Percentiles rank a stretch among this genome's conserved stretches.
phyloP scores from a whole-genome alignment of 2,888 invertebrate species.

The Osmoderma eremita region DNA sequence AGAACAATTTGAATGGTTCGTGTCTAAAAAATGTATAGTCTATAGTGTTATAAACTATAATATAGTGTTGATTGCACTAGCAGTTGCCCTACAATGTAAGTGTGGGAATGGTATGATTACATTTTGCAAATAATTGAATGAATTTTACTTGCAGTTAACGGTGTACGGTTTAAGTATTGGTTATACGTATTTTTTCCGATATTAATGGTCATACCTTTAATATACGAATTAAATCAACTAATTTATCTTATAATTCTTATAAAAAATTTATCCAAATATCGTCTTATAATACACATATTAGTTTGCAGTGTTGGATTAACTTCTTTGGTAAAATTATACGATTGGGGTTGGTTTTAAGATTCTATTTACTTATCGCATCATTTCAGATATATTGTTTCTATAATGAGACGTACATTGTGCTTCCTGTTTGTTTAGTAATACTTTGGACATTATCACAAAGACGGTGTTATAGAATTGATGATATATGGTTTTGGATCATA shows the following conservation, averaged over 20 bases:
- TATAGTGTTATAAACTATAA: not conserved
- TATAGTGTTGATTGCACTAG: not conserved
- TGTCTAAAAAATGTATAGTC: not conserved
- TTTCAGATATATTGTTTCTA: constrained; percentile 13
- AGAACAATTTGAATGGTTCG: not conserved
- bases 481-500: not conserved
- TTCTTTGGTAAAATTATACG: not conserved
- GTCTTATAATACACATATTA: not conserved
- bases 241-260: constrained; percentile 1
- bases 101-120: not conserved
- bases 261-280: not conserved
- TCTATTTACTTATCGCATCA: not conserved
- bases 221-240: constrained; percentile 57
- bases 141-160: constrained; percentile 67
- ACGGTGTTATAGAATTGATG: not conserved
- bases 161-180: constrained; percentile 70
- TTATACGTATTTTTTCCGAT: constrained; percentile 75
- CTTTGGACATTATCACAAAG: not conserved
- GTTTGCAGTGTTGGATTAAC: constrained; percentile 5
- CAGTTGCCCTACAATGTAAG: constrained; percentile 10
- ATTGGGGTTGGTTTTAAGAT: not conserved
- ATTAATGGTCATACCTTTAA: constrained; percentile 65
- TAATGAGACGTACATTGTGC: constrained; percentile 2
- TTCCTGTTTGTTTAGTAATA: not conserved
- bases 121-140: no score